Percentiles rank a stretch among this genome's conserved stretches.
Conservation (phyloP, 2,888 invertebrate genomes). For the Hirudinaria manillensis region DNA sequence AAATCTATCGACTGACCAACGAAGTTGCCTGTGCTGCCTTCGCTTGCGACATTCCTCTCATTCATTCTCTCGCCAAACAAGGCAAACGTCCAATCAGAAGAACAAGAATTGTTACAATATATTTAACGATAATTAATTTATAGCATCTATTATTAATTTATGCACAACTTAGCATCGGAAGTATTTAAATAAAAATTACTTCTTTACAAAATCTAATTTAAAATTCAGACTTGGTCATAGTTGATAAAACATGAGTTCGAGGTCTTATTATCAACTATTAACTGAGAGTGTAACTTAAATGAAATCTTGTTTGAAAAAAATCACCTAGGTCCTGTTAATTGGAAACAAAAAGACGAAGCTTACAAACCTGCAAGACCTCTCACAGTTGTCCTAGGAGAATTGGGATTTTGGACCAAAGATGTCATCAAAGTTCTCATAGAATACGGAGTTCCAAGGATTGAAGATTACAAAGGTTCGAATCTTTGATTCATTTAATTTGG, state of each 20-base stretch:
- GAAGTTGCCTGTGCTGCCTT: constrained; percentile 42
- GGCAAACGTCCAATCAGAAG: constrained; percentile 24
- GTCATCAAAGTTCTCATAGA: constrained; percentile 37
- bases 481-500: not conserved
- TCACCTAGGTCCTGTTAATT: constrained; percentile 26
- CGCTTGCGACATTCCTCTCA: constrained; percentile 39
- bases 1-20: constrained; percentile 39
- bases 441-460: constrained; percentile 33
- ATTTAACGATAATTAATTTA: not conserved
- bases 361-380: constrained; percentile 40
- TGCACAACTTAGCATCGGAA: not conserved
- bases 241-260: too few relatives aligned
- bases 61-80: constrained; percentile 38
- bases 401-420: constrained; percentile 36
- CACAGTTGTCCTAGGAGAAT: constrained; percentile 39
- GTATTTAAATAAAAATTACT: not conserved
- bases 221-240: too few relatives aligned
- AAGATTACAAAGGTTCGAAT: constrained; percentile 37
- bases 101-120: not conserved
- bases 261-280: too few relatives aligned
- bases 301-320: too few relatives aligned
- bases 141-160: not conserved
- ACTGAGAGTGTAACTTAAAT: too few relatives aligned
- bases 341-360: constrained; percentile 39
- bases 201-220: not conserved